Base-by-base conservation (phyloP, 2,113 vertebrate species). In the Mystacornis crossleyi region DNA sequence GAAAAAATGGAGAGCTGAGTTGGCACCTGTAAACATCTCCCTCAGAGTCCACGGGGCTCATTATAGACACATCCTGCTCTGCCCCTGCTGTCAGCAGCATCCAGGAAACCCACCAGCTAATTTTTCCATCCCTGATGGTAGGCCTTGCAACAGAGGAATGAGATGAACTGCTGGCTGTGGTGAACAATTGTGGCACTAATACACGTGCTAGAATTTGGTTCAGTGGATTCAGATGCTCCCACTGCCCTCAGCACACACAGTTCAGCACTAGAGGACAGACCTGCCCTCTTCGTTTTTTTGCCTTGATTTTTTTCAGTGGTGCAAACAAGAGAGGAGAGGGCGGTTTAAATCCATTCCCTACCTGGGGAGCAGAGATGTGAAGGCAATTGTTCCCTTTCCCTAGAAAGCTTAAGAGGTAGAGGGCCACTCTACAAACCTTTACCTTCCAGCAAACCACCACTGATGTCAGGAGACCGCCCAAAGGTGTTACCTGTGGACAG, bases 11-110 rank as follows among this genome's bases (percentile, higher is more conserved):
- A 21, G 12, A 62, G 11, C 13, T 40, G 20, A 19, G 6, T 1
- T 70, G 55, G 14, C 18, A 61, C n/a, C 31, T 54, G 29, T 29
- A 16, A 88, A 29, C 29, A 28, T 9, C 51, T 45, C 10, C 11
- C 19, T 72, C 21, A 45, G 62, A 11, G 4, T 33, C 66, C 50
- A 7, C 25, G 23, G 36, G 34, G 14, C 28, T 45, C 0, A 0
- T 18, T n/a, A 38, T 0, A 51, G 74, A n/a, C 75, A 57, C 3
- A 21, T 61, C n/a, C 73, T 2, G 1, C 54, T 38, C 53, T 69
- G 50, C 7, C 26, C 4, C 6, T 43, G 18, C 43, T 82, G 33
- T 16, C 58, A 60, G 62, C 58, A 67, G 28, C 45, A 26, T 5
- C 18, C 53, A 42, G 64, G 23, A 94, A 93, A 73, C 42, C n/a